phyloP scores from a whole-genome alignment of 2,113 vertebrate species.

The Chloroceryle aenea region DNA sequence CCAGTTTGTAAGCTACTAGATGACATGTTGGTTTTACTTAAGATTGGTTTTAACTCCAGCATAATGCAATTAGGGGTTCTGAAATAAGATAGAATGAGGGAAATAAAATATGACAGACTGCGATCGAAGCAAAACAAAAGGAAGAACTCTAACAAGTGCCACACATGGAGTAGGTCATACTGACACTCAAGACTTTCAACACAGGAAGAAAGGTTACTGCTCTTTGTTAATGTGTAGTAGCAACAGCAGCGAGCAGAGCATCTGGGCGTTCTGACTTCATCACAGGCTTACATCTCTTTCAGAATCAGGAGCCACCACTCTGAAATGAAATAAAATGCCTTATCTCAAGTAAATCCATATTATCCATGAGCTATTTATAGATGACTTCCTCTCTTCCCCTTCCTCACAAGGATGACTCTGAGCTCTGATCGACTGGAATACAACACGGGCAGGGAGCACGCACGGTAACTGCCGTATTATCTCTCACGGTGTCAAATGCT shows the following conservation, averaged over 20 bases:
- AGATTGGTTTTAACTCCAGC: neutral
- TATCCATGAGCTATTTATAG: neutral
- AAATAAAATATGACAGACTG: neutral
- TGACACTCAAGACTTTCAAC: neutral
- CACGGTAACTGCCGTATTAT: fast-evolving
- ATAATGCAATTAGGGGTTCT: neutral
- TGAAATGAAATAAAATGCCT: neutral
- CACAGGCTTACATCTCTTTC: neutral
- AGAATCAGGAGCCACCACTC: neutral
- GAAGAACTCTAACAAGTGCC: neutral
- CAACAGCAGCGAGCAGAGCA: neutral
- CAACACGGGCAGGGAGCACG: neutral
- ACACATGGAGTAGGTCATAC: neutral
- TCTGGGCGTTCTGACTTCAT: neutral
- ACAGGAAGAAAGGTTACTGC: neutral
- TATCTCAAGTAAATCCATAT: neutral
- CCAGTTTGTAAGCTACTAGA: neutral
- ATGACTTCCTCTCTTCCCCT: neutral
- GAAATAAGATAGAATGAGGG: neutral
- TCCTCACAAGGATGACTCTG: neutral
- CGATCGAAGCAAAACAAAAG: neutral
- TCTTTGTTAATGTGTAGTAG: neutral
- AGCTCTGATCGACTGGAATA: neutral
- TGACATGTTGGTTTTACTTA: neutral
- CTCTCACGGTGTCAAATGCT: neutral